Conservation (phyloP, 2,797 vertebrate genomes). For the Gymnoscopelus microlampas region DNA sequence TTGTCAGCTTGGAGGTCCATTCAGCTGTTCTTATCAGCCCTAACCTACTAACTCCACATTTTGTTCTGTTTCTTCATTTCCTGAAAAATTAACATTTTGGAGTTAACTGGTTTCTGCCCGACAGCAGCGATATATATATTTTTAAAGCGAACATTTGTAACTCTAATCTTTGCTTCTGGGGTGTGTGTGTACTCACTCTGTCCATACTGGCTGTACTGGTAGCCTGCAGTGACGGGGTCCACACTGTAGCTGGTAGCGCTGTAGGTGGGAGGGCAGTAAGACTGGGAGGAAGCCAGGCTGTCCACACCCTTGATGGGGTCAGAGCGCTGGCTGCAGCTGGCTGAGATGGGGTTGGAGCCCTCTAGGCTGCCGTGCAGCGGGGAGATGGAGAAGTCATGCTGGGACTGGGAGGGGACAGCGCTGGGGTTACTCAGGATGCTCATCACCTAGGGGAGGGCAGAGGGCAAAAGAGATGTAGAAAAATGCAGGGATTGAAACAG, state of each 20-base stretch:
- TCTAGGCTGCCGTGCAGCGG: constrained; percentile 94
- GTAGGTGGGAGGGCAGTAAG: constrained; percentile 97
- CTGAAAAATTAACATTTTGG: no score
- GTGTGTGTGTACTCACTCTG: constrained; percentile 85
- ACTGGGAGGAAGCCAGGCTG: constrained; percentile 94
- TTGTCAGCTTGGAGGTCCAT: no score
- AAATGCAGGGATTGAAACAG: neutral
- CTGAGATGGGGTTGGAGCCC: constrained; percentile 92
- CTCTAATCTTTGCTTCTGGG: no score
- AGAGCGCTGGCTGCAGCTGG: constrained; percentile 96
- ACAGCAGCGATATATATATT: no score
- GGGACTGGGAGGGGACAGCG: constrained; percentile 89
- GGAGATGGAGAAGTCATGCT: constrained; percentile 98
- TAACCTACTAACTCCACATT: no score
- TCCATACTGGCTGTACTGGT: constrained; percentile 97
- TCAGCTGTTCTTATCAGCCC: no score
- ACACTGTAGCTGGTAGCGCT: constrained; percentile 97
- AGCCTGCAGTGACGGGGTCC: constrained; percentile 94
- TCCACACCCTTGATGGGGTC: constrained; percentile 96
- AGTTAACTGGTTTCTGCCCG: no score
- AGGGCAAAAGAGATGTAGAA: constrained; percentile 15
- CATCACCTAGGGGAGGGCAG: constrained; percentile 88
- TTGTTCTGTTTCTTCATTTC: no score
- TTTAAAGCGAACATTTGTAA: no score
- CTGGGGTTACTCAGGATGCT: constrained; percentile 95